These are phyloP conservation scores for Dromas ardeola DNA, from an alignment of 2,113 vertebrate genomes.

Conservation along the genomic window DNA sequence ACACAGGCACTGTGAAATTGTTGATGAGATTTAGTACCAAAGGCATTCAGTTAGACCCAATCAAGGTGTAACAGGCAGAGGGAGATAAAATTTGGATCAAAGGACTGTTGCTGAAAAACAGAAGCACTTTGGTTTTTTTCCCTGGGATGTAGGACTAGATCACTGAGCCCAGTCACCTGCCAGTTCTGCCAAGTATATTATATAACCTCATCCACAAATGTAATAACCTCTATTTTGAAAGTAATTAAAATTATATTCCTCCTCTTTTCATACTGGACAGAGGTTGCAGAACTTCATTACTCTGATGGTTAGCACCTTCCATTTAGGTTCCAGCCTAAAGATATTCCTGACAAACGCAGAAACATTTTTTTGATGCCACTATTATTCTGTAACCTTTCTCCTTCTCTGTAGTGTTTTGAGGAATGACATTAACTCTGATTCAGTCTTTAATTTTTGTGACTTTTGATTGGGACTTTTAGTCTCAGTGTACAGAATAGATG, in stretches of 20 bases:
- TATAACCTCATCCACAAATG: background rate
- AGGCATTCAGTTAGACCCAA: background rate
- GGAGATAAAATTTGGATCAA: background rate
- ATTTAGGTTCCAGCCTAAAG: background rate
- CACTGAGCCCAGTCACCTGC: background rate
- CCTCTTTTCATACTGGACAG: background rate
- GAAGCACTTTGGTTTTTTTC: background rate
- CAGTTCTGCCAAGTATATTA: background rate
- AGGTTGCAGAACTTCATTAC: background rate
- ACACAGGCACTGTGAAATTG: background rate
- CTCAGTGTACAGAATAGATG: background rate
- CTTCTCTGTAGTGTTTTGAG: background rate
- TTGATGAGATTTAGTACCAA: background rate
- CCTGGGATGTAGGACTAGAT: background rate
- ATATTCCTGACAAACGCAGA: background rate
- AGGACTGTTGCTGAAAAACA: background rate
- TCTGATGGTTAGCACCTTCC: background rate
- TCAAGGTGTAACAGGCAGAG: background rate
- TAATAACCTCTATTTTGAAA: background rate
- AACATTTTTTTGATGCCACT: background rate
- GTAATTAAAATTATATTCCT: background rate
- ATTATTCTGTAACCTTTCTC: background rate
- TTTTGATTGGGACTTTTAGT: background rate
- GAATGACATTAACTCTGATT: background rate
- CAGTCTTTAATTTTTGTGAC: background rate